Conservation (phyloP, 1,140 invertebrate genomes). For the Papilio helenus region DNA sequence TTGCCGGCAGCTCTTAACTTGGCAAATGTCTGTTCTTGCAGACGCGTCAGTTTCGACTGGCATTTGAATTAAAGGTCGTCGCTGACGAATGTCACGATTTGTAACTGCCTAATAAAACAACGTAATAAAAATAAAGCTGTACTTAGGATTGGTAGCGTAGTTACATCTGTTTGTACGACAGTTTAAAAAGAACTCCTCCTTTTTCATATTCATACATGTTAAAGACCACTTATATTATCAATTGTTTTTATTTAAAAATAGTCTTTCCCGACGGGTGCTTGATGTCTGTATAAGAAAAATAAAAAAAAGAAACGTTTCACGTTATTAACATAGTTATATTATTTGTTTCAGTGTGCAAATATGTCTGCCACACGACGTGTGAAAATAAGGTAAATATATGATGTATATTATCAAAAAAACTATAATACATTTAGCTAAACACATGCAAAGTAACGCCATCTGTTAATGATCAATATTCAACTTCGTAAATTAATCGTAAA, state of each 20-base stretch:
- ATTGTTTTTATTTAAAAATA: background rate
- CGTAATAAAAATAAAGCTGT: background rate
- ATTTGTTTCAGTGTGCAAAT: slow-evolving; percentile 90
- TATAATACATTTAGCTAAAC: background rate
- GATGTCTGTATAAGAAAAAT: background rate
- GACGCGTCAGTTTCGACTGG: slow-evolving; percentile 45
- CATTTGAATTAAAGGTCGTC: slow-evolving; percentile 61
- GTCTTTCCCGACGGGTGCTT: background rate
- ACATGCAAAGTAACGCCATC: slow-evolving; percentile 17
- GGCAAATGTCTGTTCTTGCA: slow-evolving; percentile 34
- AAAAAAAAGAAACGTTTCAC: background rate
- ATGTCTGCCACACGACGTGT: slow-evolving; percentile 89
- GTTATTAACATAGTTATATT: slow-evolving; percentile 39
- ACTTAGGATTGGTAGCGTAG: background rate
- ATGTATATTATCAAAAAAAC: background rate
- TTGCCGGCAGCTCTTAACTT: slow-evolving; percentile 34
- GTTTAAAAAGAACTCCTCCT: background rate
- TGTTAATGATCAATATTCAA: background rate
- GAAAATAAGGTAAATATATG: slow-evolving; percentile 88
- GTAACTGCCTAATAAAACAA: slow-evolving; percentile 11
- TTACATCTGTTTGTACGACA: background rate
- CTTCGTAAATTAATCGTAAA: slow-evolving; percentile 24
- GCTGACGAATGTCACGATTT: slow-evolving; percentile 41
- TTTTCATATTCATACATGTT: no score
- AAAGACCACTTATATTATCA: background rate